phyloP scores from a whole-genome alignment of 2,888 invertebrate genomes.

The Tetropium fuscum region DNA sequence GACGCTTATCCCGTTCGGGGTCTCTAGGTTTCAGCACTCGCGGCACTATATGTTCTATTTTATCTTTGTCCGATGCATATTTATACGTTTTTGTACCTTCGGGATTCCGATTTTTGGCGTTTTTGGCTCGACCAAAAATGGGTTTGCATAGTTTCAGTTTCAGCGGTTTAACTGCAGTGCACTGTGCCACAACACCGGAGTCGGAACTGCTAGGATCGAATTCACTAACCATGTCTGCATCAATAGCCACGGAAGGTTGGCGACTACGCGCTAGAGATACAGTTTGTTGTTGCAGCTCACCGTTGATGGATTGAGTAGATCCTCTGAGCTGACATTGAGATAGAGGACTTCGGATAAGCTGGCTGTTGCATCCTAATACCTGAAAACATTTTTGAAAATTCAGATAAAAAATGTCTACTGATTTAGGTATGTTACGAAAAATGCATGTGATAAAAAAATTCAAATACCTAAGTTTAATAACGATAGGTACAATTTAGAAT shows the following conservation, averaged over 20 bases:
- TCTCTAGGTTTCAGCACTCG: slow-evolving; percentile 86
- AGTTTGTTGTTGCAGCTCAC: slow-evolving; percentile 78
- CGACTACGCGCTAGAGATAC: slow-evolving; percentile 74
- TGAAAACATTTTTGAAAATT: no score
- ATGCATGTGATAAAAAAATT: no score
- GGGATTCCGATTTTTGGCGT: slow-evolving; percentile 66
- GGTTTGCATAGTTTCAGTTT: slow-evolving; percentile 89
- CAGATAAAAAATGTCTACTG: no score
- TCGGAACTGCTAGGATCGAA: slow-evolving; percentile 93
- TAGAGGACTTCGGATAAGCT: slow-evolving; percentile 58
- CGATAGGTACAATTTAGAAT: no score
- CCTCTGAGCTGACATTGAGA: slow-evolving; percentile 65
- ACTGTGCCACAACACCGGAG: slow-evolving; percentile 89
- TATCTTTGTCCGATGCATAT: slow-evolving; percentile 42
- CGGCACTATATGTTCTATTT: slow-evolving; percentile 75
- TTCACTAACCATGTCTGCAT: slow-evolving; percentile 93
- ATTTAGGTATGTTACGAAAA: no score
- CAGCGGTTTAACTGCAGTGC: slow-evolving; percentile 91
- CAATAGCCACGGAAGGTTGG: slow-evolving; percentile 85
- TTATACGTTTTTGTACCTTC: slow-evolving; percentile 56
- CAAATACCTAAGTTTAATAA: no score
- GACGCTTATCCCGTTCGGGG: slow-evolving; percentile 92
- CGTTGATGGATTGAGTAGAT: slow-evolving; percentile 78
- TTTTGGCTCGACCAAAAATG: slow-evolving; percentile 76
- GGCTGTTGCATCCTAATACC: slow-evolving; percentile 51